These are phyloP conservation scores for Diaprepes abbreviatus DNA, from an alignment of 2,888 invertebrate species.

Conservation along the genomic window DNA sequence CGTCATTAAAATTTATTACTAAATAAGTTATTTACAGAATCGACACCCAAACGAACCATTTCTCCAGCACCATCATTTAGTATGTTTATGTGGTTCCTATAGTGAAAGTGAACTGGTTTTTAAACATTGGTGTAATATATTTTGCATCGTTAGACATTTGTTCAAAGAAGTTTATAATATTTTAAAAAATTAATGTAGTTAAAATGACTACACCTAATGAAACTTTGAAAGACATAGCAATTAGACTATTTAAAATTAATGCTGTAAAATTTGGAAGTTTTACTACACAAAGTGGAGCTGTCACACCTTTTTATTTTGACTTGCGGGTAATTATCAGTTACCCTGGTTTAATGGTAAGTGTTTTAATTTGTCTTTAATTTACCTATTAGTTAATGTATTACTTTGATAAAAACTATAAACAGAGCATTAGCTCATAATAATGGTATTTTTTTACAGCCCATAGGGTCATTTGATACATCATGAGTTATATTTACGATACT, in stretches of 20 bases:
- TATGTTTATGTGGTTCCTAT: not conserved
- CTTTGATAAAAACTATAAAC: no score
- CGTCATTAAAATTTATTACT: no score
- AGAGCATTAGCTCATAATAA: no score
- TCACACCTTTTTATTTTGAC: slow-evolving; percentile 96
- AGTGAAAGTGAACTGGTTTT: not conserved
- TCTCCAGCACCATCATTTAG: no score
- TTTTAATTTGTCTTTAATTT: not conserved
- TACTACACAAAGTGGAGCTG: slow-evolving; percentile 90
- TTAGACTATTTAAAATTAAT: slow-evolving; percentile 79
- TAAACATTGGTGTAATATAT: not conserved
- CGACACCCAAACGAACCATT: no score
- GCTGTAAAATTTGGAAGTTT: slow-evolving; percentile 96
- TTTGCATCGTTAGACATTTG: no score
- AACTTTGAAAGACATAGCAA: slow-evolving; percentile 72
- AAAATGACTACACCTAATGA: slow-evolving; percentile 14
- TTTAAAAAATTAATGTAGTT: not conserved
- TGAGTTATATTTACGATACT: no score
- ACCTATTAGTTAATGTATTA: no score
- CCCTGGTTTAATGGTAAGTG: slow-evolving; percentile 87
- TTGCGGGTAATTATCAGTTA: slow-evolving; percentile 92
- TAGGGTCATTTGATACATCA: no score
- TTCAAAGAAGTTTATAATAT: no score
- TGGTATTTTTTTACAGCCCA: no score
- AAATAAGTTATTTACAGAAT: no score